These are phyloP conservation scores for Florisuga fusca DNA, from an alignment of 2,797 vertebrate genomes.

Conservation along the genomic window DNA sequence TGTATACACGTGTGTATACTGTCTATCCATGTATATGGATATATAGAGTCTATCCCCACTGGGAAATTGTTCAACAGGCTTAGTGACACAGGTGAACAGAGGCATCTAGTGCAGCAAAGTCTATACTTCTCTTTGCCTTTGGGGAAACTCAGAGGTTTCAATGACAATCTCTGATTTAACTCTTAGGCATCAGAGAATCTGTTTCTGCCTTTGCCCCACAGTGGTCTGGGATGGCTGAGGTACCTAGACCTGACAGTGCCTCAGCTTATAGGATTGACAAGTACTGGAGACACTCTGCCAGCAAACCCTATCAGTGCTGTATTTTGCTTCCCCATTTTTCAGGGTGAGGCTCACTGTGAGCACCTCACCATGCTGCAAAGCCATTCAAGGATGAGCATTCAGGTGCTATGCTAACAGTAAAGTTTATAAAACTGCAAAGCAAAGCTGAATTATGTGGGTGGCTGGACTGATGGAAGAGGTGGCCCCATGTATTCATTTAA, in stretches of 20 bases:
- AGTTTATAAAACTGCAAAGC: neutral
- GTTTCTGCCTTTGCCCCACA: neutral
- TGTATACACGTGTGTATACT: neutral
- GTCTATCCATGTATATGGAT: neutral
- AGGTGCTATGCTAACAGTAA: neutral
- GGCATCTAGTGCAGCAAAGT: neutral
- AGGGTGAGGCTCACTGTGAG: neutral
- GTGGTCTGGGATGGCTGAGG: neutral
- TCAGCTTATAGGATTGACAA: neutral
- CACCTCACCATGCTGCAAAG: neutral
- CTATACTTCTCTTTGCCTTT: neutral
- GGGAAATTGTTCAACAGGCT: neutral
- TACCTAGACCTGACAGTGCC: neutral
- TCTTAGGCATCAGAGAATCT: neutral
- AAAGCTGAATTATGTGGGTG: neutral
- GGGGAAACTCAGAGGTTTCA: neutral
- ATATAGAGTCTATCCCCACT: neutral
- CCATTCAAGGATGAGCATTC: neutral
- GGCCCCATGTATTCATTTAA: neutral
- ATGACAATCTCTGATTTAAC: neutral
- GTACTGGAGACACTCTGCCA: neutral
- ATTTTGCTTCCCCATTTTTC: neutral
- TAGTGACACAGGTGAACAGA: neutral
- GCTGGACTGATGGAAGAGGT: neutral
- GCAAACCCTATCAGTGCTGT: neutral